Percentiles rank a stretch among this genome's conserved stretches.
phyloP scores from a whole-genome alignment of 2,888 invertebrate species.

The Exocentrus adspersus region DNA sequence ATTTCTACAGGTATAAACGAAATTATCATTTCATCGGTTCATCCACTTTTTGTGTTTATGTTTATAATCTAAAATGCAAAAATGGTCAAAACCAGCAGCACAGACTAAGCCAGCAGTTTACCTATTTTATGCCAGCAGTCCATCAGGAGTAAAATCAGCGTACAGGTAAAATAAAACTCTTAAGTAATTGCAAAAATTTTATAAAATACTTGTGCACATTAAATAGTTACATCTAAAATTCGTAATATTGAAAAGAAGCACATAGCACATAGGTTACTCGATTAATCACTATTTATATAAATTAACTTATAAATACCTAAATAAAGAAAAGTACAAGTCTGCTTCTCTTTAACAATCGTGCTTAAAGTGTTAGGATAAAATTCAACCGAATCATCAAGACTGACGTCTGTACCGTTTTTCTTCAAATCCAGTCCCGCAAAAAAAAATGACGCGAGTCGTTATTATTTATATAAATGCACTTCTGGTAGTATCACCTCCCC shows the following conservation, averaged over 20 bases:
- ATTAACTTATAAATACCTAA: conserved; percentile 8
- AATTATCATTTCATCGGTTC: too few species aligned
- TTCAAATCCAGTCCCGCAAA: too few species aligned
- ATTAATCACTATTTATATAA: conserved; percentile 2
- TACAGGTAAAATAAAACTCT: conserved; percentile 15
- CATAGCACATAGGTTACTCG: conserved; percentile 6
- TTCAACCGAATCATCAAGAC: background rate
- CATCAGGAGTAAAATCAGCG: too few species aligned
- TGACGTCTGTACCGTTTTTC: background rate
- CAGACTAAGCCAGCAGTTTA: too few species aligned
- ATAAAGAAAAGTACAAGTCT: background rate
- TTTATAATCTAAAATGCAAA: too few species aligned
- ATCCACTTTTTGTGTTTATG: too few species aligned
- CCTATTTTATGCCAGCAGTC: too few species aligned
- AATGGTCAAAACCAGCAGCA: too few species aligned
- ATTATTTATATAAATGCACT: conserved; percentile 30
- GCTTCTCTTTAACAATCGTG: background rate
- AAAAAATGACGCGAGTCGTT: too few species aligned
- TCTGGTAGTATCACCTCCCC: conserved; percentile 23
- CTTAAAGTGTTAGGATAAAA: background rate
- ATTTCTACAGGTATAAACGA: too few species aligned
- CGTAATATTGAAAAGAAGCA: conserved; percentile 15
- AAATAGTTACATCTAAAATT: conserved; percentile 4
- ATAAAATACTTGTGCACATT: conserved; percentile 31
- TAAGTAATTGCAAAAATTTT: conserved; percentile 28